These are phyloP conservation scores for Emmelina monodactyla DNA, from an alignment of 2,888 invertebrate species.

Conservation along the genomic window DNA sequence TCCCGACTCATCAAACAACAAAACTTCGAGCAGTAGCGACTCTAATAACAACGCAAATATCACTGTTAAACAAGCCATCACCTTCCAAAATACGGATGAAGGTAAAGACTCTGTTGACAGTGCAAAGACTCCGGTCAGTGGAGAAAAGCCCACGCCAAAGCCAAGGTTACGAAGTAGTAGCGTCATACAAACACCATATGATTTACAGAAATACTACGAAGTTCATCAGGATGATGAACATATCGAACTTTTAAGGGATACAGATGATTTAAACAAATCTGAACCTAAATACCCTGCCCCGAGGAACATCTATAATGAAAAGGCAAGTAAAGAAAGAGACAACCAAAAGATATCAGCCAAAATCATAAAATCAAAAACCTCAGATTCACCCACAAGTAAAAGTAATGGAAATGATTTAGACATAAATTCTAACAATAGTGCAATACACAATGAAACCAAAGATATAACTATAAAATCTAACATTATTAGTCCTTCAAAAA, in stretches of 20 bases:
- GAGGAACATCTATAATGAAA: slow-evolving; percentile 37
- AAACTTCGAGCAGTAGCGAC: slow-evolving; percentile 47
- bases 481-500: slow-evolving; percentile 57
- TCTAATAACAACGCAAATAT: slow-evolving; percentile 56
- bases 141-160: slow-evolving; percentile 42
- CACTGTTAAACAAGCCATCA: slow-evolving; percentile 49
- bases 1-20: slow-evolving; percentile 36
- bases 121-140: slow-evolving; percentile 22
- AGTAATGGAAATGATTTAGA: slow-evolving; percentile 36
- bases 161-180: slow-evolving; percentile 54
- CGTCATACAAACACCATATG: slow-evolving; percentile 60
- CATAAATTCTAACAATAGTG: slow-evolving; percentile 40
- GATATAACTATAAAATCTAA: slow-evolving; percentile 44
- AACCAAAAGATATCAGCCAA: slow-evolving; percentile 26
- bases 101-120: slow-evolving; percentile 39
- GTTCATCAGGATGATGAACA: slow-evolving; percentile 56
- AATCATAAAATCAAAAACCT: slow-evolving; percentile 25
- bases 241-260: slow-evolving; percentile 44
- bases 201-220: slow-evolving; percentile 58
- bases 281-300: slow-evolving; percentile 34
- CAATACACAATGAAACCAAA: slow-evolving; percentile 58
- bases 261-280: slow-evolving; percentile 26
- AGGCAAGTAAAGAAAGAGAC: slow-evolving; percentile 27
- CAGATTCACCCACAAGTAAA: slow-evolving; percentile 20
- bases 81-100: slow-evolving; percentile 42